phyloP scores from a whole-genome alignment of 1,140 invertebrate genomes.

The Steinernema khuongi region DNA sequence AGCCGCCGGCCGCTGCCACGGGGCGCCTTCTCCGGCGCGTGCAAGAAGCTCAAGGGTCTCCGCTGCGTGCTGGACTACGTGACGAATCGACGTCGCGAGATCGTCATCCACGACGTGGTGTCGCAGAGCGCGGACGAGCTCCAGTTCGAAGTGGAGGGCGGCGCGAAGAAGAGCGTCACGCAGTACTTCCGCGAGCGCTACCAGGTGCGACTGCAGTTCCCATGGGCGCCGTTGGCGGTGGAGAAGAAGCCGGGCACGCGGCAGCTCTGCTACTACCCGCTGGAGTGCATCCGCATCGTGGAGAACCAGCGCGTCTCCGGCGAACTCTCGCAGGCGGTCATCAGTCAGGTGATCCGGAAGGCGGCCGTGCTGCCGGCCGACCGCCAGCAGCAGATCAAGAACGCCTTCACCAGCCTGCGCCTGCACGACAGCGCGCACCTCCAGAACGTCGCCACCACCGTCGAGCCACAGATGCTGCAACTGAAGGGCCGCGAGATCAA shows the following conservation, averaged over 20 bases:
- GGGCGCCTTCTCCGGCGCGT: too few relatives aligned
- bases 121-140: constrained; percentile 7
- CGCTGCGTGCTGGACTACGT: too few relatives aligned
- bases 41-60: too few relatives aligned
- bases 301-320: constrained; percentile 28
- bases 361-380: constrained; percentile 23
- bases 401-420: not conserved
- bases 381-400: constrained; percentile 15
- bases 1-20: too few relatives aligned
- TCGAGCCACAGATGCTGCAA: constrained; percentile 17
- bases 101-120: constrained; percentile 16
- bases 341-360: constrained; percentile 24
- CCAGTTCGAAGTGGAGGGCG: constrained; percentile 22
- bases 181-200: constrained; percentile 29
- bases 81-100: constrained; percentile 12
- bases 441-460: constrained; percentile 7
- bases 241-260: not conserved
- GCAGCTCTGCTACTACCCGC: not conserved
- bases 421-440: constrained; percentile 15
- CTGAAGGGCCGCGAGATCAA: not conserved
- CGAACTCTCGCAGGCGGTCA: constrained; percentile 27
- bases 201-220: constrained; percentile 16
- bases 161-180: constrained; percentile 10
- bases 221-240: constrained; percentile 3
- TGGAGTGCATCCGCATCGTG: constrained; percentile 21